Base-by-base conservation (phyloP, 2,113 vertebrate species). In the Brachyistius frenatus region DNA sequence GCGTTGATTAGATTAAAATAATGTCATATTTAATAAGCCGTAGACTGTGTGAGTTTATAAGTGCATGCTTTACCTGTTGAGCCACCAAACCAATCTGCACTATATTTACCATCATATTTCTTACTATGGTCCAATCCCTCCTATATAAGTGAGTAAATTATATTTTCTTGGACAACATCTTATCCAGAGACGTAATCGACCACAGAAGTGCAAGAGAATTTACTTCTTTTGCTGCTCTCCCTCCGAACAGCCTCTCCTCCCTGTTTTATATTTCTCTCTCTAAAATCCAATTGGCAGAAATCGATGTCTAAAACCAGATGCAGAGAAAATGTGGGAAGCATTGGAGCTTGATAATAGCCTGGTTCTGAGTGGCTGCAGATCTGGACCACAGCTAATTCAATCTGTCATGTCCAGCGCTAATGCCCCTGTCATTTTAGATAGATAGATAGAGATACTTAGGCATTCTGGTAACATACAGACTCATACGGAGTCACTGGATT, bases 311-410 rank as follows among this genome's bases (percentile, higher is more conserved):
- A 23, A 58, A 60, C 60, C 63, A 16, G 76, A 72, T 16, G 1
- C 64, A 55, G 63, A 30, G 33, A 11, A 53, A 53, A 58, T 32
- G 65, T 68, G 37, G 58, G 31, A 52, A 53, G 68, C 49, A 6
- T 7, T 58, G 61, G 41, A 73, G 70, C 80, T 71, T 76, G 70
- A 35, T 80, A 80, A 81, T 76, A 47, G 77, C 66, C n/a, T 44
- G 39, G 53, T 76, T 83, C 49, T 81, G 67, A 73, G 30, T 52
- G 61, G 67, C 68, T 81, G 70, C 77, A 84, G 80, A 61, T 80
- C 63, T 52, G 7, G 70, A 36, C 35, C 58, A 73, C 39, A 14
- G 55, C 33, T 67, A 76, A 80, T 83, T 72, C 23, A 63, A 56
- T 73, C 67, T 46, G 50, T 65, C 69, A 64, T 71, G 71, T 73